Percentiles rank a stretch among this genome's conserved stretches.
Conservation (phyloP, 2,113 vertebrate genomes). For the Rhagologus leucostigma region DNA sequence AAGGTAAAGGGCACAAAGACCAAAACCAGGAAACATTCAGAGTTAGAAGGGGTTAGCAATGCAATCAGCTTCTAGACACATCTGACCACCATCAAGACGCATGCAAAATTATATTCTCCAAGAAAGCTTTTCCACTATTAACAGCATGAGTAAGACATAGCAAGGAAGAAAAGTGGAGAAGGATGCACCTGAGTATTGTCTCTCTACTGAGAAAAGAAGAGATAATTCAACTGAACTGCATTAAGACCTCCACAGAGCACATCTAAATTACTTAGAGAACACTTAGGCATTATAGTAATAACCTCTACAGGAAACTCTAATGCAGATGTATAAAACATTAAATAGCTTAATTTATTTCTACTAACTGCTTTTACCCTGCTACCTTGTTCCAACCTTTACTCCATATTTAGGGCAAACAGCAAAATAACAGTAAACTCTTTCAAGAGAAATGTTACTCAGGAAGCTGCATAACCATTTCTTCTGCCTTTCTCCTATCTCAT, state of each 20-base stretch:
- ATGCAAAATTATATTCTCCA: not conserved
- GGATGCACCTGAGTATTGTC: not conserved
- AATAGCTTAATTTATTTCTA: slow-evolving; percentile 20
- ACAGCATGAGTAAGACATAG: not conserved
- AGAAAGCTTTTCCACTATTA: not conserved
- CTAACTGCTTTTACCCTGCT: not conserved
- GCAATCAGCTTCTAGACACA: not conserved
- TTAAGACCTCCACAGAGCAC: not conserved
- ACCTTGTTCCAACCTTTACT: not conserved
- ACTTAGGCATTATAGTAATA: not conserved
- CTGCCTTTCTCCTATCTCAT: not conserved
- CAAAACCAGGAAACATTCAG: not conserved
- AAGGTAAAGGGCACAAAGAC: not conserved
- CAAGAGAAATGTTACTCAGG: not conserved
- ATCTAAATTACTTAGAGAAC: not conserved
- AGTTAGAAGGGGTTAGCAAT: not conserved
- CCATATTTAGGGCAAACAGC: not conserved
- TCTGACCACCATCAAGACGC: not conserved
- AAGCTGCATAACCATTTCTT: not conserved
- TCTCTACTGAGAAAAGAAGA: not conserved
- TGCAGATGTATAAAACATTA: slow-evolving; percentile 8
- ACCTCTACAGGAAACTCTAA: not conserved
- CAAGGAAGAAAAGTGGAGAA: not conserved
- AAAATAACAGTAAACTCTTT: not conserved
- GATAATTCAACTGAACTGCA: not conserved